Conservation (phyloP, 2,113 vertebrate species). For the Muntiacus muntjak region DNA sequence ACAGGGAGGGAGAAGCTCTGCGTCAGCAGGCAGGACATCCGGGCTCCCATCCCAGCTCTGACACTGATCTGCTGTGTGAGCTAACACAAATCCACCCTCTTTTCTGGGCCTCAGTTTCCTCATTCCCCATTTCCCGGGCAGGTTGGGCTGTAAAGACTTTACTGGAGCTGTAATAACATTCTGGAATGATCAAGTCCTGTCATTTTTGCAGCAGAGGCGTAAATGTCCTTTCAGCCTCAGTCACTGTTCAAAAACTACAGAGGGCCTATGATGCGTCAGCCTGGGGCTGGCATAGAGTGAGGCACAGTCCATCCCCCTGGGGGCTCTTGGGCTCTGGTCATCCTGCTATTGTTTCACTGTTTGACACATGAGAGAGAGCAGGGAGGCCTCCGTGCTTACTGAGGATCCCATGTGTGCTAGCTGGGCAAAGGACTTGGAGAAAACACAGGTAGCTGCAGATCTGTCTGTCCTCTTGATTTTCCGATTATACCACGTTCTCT, state of each 20-base stretch:
- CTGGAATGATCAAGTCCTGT: neutral
- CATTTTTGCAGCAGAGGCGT: neutral
- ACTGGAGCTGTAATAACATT: neutral
- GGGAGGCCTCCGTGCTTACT: neutral
- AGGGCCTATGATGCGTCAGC: neutral
- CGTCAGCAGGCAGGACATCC: neutral
- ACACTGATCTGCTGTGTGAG: neutral
- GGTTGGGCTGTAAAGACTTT: neutral
- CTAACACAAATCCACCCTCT: neutral
- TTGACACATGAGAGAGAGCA: neutral
- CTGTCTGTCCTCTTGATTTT: neutral
- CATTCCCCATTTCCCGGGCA: neutral
- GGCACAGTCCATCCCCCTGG: accelerated
- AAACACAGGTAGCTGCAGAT: neutral
- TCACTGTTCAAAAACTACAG: neutral
- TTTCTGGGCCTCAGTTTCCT: neutral
- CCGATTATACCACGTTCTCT: neutral
- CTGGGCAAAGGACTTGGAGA: neutral
- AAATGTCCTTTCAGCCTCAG: neutral
- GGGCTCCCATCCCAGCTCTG: neutral
- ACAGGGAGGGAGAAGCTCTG: neutral
- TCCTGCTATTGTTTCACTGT: neutral
- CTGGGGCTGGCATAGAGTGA: neutral
- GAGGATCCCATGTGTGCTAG: neutral
- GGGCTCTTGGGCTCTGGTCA: neutral